phyloP scores from a whole-genome alignment of 2,797 vertebrate species.

The Sebastes vulpes region DNA sequence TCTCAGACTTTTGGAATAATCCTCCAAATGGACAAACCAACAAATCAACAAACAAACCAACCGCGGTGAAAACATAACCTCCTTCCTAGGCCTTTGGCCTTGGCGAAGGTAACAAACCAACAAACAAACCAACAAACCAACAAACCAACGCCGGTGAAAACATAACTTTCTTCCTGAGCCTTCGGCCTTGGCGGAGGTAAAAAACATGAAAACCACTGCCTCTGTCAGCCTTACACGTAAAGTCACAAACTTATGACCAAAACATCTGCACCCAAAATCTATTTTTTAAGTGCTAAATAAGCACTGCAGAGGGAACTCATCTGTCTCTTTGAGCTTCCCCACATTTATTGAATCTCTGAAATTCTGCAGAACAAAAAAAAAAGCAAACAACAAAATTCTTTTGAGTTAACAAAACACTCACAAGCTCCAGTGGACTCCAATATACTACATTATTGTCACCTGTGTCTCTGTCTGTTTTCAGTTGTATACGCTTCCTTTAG shows the following conservation, averaged over 20 bases:
- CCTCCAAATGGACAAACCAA: too few species aligned
- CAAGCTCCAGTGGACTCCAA: not conserved
- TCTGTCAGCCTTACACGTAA: not conserved
- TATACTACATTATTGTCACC: constrained; percentile 23
- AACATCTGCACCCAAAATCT: not conserved
- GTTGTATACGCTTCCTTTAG: constrained; percentile 25
- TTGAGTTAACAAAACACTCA: constrained; percentile 2
- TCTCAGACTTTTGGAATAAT: too few species aligned
- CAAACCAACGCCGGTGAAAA: too few species aligned
- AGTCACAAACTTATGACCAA: not conserved
- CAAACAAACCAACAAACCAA: too few species aligned
- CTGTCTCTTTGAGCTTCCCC: not conserved
- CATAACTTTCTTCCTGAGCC: too few species aligned
- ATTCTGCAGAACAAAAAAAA: not conserved
- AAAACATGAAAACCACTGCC: not conserved
- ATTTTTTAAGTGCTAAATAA: not conserved
- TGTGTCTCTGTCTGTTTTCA: constrained; percentile 37
- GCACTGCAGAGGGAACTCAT: not conserved
- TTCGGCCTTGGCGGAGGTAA: too few species aligned
- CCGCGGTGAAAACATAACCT: too few species aligned
- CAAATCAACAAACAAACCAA: too few species aligned
- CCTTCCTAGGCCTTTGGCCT: too few species aligned
- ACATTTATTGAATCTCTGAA: not conserved
- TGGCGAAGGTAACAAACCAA: too few species aligned
- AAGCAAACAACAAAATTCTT: not conserved